Evolutionary conservation across 2,888 invertebrate species (phyloP), one percentile per base, ranked within the genome.

Genomic region (Cheilosia pagana): DNA sequence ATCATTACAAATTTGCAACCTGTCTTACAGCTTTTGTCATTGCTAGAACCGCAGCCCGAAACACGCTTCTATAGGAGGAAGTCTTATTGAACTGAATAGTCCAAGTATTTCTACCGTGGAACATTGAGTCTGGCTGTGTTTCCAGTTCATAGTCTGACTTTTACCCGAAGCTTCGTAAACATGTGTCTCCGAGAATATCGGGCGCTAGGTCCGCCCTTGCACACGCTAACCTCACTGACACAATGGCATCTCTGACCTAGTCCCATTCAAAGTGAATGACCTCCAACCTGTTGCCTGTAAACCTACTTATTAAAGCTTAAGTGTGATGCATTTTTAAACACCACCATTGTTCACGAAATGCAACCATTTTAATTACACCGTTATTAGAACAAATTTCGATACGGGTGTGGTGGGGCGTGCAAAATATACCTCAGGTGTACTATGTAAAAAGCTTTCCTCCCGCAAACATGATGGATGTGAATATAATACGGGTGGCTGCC

Each of bases 301-400:
- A 48, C 16, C 19, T 28, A 12, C 45, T 41, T 43, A 43, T 43
- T 25, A 12, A 21, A 12, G 21, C 19, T 23, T n/a, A 41, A 52
- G 52, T 25, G n/a, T 57, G 31, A 48, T 35, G 23, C 10, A 21
- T 16, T 48, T 57, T 59, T 57, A 57, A 70, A 23, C n/a, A 57
- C 45, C 35, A 31, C 48, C 74, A 50, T 35, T 19, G 50, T 19
- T 71, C 14, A 19, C 41, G 19, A 67, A 50, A 52, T 43, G 67
- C 52, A 52, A 59, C 21, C 25, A 25, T 62, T 74, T 67, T 60
- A 48, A 67, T 77, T 60, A 60, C 31, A n/a, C 28, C 8, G 53
- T 81, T 62, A 81, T 74, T 67, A 67, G 43, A 57, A 59, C 59
- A 39, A 39, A 60, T 72, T 67, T 41, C 50, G 60, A 53, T 23